Percentiles rank a stretch among this genome's conserved stretches.
phyloP scores from a whole-genome alignment of 2,888 invertebrate genomes.

The Myopa testacea region DNA sequence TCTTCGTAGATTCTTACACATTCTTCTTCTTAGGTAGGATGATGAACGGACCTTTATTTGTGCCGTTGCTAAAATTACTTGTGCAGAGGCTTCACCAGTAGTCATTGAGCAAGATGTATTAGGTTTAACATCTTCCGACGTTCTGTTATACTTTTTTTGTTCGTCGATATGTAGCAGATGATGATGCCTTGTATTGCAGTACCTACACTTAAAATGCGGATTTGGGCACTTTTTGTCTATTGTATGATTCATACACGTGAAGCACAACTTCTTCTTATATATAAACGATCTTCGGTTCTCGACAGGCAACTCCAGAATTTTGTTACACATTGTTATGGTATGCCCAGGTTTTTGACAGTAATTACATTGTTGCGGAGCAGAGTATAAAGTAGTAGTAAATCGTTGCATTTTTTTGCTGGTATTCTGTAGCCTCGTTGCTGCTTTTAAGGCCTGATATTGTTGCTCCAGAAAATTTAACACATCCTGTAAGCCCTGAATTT shows the following conservation, averaged over 20 bases:
- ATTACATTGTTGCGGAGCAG: conserved; percentile 6
- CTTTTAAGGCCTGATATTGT: conserved; percentile 2
- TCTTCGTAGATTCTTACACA: not conserved
- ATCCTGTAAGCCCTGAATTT: not conserved
- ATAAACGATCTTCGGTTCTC: not conserved
- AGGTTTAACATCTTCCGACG: conserved; percentile 5
- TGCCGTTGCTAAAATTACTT: conserved; percentile 5
- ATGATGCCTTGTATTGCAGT: conserved; percentile 15
- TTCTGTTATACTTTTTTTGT: not conserved
- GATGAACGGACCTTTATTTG: not conserved
- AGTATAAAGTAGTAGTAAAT: not conserved
- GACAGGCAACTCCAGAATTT: conserved; percentile 2
- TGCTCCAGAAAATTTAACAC: not conserved
- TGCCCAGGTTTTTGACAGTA: not conserved
- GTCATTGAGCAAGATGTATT: conserved; percentile 21
- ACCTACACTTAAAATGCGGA: not conserved
- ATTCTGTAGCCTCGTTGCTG: not conserved
- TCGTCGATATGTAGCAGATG: not conserved
- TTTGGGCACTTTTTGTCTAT: not conserved
- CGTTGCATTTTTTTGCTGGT: not conserved
- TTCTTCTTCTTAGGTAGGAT: too few relatives aligned
- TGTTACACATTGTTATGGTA: conserved; percentile 5
- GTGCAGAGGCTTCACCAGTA: conserved; percentile 8
- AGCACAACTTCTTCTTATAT: conserved; percentile 8
- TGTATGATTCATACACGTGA: conserved; percentile 12